Evolutionary conservation across 2,113 vertebrate species (phyloP).

Genomic region (Mionectes macconnelli): DNA sequence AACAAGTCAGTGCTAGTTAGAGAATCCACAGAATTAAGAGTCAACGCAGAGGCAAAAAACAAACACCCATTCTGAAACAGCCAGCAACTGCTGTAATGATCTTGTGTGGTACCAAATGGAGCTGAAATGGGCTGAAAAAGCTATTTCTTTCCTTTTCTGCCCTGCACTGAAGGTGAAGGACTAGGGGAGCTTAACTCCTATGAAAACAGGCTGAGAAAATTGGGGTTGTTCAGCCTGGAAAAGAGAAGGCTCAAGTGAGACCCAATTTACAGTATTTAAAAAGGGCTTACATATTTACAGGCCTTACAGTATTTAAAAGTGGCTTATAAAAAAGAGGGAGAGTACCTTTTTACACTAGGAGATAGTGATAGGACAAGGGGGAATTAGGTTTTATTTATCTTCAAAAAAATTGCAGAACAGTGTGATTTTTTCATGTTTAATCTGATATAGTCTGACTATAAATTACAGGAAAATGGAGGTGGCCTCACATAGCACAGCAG

Average conservation of each 20-base stretch:
- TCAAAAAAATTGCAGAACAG: background rate
- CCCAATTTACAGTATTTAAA: background rate
- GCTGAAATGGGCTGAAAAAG: background rate
- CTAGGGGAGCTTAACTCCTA: background rate
- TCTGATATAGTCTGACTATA: background rate
- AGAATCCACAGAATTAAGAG: background rate
- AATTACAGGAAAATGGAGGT: background rate
- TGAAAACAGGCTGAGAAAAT: background rate
- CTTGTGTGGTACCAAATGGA: rapidly evolving
- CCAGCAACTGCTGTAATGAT: background rate
- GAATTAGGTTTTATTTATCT: background rate
- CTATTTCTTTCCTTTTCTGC: background rate
- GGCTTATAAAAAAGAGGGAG: background rate
- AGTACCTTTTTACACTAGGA: background rate
- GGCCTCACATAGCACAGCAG: background rate
- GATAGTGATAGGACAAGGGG: background rate
- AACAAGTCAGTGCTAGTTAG: background rate
- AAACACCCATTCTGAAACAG: background rate
- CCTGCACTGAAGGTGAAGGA: background rate
- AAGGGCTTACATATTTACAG: background rate
- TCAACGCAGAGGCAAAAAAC: background rate
- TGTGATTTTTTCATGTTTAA: background rate
- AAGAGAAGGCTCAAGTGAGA: background rate
- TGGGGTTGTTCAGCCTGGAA: background rate
- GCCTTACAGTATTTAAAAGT: background rate